Base-by-base conservation (phyloP, 2,113 vertebrate species). In the Scortum barcoo region DNA sequence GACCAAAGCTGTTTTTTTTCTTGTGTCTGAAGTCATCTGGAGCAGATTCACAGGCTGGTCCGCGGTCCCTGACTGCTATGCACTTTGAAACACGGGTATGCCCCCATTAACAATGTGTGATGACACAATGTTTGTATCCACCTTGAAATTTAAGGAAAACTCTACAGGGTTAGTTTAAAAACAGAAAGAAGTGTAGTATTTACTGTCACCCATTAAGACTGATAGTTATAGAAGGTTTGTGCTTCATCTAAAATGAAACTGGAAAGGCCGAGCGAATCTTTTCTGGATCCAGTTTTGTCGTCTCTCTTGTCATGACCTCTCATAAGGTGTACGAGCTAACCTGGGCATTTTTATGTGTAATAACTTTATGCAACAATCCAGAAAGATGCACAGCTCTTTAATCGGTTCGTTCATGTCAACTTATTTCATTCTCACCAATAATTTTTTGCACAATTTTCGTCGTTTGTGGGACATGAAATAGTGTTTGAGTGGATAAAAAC, bases 41-140 rank as follows among this genome's bases (percentile, higher is more conserved):
- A 68, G 48, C 60, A 72, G 28, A 46, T 4, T 63, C 60, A 58
- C 76, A 68, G 66, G 46, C 36, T 63, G 46, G 66, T 62, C 72
- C 42, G 51, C 58, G 22, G 61, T 76, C 48, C 42, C 40, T 40
- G 28, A 76, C 66, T 82, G 75, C 56, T 72, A 14, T 73, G 81
- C 78, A 83, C 65, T 88, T 87, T 76, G 54, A 75, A 60, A 67
- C 57, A 79, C 72, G 16, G 81, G 60, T 80, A 80, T 50, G 76
- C 1, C 46, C 14, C 33, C 0, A n/a, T 65, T 63, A 50, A 22
- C 51, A 58, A 28, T 63, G 26, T 28, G 38, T 66, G 13, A 53
- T 28, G 19, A 76, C 48, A 16, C 12, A 50, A n/a, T 65, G n/a
- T 75, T 54, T 48, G 14, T 24, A 48, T 28, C 38, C 56, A 53